Percentiles rank a stretch among this genome's conserved stretches.
Conservation (phyloP, 1,140 invertebrate species). For the Wiebesia pumilae region DNA sequence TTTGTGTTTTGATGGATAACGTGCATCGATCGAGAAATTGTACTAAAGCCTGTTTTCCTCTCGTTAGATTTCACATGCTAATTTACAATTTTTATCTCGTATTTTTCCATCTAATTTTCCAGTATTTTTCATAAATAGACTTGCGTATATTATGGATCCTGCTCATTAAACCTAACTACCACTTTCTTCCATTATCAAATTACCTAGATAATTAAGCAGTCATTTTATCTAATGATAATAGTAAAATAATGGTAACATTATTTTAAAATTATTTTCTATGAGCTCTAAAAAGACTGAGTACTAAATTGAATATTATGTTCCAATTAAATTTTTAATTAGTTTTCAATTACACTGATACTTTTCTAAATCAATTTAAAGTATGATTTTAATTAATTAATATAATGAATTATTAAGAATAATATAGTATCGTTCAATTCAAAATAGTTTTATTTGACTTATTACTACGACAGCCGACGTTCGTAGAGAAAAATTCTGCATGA, state of each 20-base stretch:
- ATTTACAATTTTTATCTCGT: conserved; percentile 1
- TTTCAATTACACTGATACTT: too few relatives aligned
- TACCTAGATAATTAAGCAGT: background rate
- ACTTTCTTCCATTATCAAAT: background rate
- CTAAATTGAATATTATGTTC: too few relatives aligned
- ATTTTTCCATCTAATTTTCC: background rate
- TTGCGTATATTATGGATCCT: background rate
- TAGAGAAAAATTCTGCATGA: too few relatives aligned
- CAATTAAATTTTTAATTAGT: too few relatives aligned
- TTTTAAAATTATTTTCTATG: background rate
- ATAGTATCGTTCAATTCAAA: too few relatives aligned
- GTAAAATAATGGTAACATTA: background rate
- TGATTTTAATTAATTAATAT: too few relatives aligned
- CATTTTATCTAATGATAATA: background rate
- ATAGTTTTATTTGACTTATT: too few relatives aligned
- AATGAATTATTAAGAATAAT: too few relatives aligned
- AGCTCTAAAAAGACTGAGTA: too few relatives aligned
- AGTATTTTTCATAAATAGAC: background rate
- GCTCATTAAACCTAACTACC: background rate
- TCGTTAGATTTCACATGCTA: background rate
- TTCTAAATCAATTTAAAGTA: too few relatives aligned
- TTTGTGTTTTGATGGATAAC: conserved; percentile 22
- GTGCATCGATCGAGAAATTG: conserved; percentile 17
- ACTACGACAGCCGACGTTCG: too few relatives aligned
- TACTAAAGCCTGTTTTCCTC: background rate